Evolutionary conservation across 2,797 vertebrate genomes (phyloP).

Genomic region (Margarornis squamiger): DNA sequence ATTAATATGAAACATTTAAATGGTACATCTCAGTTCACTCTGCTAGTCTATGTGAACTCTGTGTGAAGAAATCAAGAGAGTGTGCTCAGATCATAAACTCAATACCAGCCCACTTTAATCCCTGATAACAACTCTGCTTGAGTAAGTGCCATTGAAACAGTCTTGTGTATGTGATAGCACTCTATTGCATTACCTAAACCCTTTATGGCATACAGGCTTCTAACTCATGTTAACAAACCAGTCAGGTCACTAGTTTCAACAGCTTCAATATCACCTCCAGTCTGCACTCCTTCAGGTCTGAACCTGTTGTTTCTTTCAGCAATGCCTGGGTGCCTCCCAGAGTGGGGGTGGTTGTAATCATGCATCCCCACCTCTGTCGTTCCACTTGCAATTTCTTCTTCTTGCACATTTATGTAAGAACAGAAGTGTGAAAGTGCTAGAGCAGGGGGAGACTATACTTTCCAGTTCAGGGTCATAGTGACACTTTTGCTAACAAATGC

Average conservation of each 20-base stretch:
- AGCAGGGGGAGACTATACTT: neutral
- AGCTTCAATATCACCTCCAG: neutral
- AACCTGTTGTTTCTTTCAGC: slow-evolving; percentile 38
- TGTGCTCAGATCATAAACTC: neutral
- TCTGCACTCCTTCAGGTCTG: neutral
- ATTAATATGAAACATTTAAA: neutral
- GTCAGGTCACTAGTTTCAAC: slow-evolving; percentile 41
- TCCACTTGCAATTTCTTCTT: neutral
- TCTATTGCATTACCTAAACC: neutral
- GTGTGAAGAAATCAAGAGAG: neutral
- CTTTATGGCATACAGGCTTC: neutral
- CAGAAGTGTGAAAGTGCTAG: neutral
- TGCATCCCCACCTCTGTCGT: neutral
- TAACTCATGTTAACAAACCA: neutral
- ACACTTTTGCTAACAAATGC: neutral
- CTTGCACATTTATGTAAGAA: neutral
- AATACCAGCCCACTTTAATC: neutral
- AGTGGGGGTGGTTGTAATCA: neutral
- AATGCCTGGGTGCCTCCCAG: slow-evolving; percentile 11
- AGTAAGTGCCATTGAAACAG: neutral
- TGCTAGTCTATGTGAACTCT: neutral
- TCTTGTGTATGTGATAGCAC: neutral
- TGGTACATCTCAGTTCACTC: neutral
- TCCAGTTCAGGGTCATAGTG: neutral
- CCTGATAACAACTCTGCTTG: neutral